Evolutionary conservation across 2,888 invertebrate genomes (phyloP).

Genomic region (Drosophila bunnanda): DNA sequence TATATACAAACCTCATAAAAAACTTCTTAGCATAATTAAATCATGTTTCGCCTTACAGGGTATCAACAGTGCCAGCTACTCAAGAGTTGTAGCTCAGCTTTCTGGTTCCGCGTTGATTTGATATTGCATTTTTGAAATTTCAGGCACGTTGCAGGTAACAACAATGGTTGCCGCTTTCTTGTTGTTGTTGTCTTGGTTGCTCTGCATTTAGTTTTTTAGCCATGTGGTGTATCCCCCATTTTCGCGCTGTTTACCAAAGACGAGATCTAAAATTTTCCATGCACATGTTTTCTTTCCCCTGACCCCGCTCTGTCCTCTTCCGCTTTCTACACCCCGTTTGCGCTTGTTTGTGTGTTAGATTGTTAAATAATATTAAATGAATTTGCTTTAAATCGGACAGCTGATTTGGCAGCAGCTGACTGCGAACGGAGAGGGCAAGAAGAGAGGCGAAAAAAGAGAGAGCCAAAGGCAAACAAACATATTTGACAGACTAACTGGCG

Average conservation of each 20-base stretch:
- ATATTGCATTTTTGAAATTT: constrained; percentile 73
- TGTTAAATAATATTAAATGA: constrained; percentile 68
- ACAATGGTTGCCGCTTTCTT: constrained; percentile 33
- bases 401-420: constrained; percentile 67
- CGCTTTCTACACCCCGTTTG: constrained; percentile 19
- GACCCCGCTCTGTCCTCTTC: neutral
- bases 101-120: constrained; percentile 71
- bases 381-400: constrained; percentile 61
- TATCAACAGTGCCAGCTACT: neutral
- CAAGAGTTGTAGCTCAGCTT: neutral
- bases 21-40: neutral
- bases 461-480: constrained; percentile 42
- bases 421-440: constrained; percentile 10
- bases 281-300: constrained; percentile 1
- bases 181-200: constrained; percentile 28
- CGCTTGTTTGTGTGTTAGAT: constrained; percentile 54
- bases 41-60: neutral
- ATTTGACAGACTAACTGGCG: constrained; percentile 47
- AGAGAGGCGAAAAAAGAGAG: constrained; percentile 1
- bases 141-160: constrained; percentile 74
- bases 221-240: constrained; percentile 2
- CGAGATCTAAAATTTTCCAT: constrained; percentile 37
- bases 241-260: constrained; percentile 23
- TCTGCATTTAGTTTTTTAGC: constrained; percentile 40
- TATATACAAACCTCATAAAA: no score